Evolutionary conservation across 2,797 vertebrate genomes (phyloP), one percentile per base, ranked within the genome.

Genomic region (Siniperca undulata): DNA sequence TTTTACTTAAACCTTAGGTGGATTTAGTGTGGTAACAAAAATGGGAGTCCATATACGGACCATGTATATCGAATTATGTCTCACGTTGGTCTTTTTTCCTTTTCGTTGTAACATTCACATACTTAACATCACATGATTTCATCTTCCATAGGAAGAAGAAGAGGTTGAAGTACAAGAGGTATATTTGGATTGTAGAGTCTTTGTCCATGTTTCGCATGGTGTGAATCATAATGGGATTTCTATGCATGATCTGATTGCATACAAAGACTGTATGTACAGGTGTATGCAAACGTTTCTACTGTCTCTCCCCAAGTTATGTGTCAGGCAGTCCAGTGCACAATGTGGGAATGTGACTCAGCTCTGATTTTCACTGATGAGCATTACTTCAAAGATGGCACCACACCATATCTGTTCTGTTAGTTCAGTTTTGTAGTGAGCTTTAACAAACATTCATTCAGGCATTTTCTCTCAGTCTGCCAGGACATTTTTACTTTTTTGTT

Each of bases 101-200:
- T 30, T 30, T 53, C 53, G 60, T 74, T 58, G 77, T 52, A 42
- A 67, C 42, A 46, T 65, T 81, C 46, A 60, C 65, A 53, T 46
- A 60, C 30, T 82, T 64, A 86, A 87, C 56, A 50, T 74, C 20
- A 36, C 60, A 38, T 86, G 27, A 71, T 92, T 91, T 82, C 55
- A 73, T 90, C 46, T 73, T 68, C 30, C 24, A 48, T 84, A 96
- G 95, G 95, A 96, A 42, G 95, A 95, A 92, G 95, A 95, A 82
- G 95, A 96, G 79, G 89, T 84, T 52, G 94, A 95, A 60, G 86
- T 59, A 65, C 82, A 92, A 88, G 95, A 96, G 96, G 95, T 96
- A 96, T 79, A 87, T 76, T 83, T 76, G 20, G 30, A 73, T 40
- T 77, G 38, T 36, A 4, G 11, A 77, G 55, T 83, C 16, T 50